These are phyloP conservation scores for Ophthalmolycus amberensis DNA, from an alignment of 2,113 vertebrate genomes.

Conservation along the genomic window DNA sequence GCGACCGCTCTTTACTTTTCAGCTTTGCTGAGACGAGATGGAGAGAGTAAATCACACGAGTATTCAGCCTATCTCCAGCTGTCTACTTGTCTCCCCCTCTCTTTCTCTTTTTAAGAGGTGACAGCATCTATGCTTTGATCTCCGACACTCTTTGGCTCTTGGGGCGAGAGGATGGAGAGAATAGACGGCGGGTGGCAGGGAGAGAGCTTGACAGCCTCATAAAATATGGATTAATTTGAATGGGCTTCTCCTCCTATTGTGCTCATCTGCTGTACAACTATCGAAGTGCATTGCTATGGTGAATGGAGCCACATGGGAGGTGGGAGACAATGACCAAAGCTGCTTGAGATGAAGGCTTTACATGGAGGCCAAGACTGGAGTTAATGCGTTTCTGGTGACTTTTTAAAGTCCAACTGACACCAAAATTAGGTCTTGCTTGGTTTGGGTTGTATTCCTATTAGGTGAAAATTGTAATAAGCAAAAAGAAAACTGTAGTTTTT, in stretches of 20 bases:
- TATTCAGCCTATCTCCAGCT: conserved; percentile 19
- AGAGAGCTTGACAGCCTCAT: conserved; percentile 56
- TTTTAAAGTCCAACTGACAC: not conserved
- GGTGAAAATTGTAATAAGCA: not conserved
- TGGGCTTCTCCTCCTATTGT: conserved; percentile 35
- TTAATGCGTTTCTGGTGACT: not conserved
- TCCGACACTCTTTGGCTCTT: conserved; percentile 27
- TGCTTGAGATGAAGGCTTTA: conserved; percentile 22
- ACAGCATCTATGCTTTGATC: conserved; percentile 62
- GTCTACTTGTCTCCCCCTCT: conserved; percentile 14
- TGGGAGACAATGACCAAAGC: conserved; percentile 23
- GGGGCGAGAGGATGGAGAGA: conserved; percentile 33
- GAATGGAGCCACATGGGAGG: not conserved
- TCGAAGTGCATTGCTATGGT: not conserved
- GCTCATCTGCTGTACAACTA: conserved; percentile 49
- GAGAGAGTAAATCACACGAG: conserved; percentile 33
- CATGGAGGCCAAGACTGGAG: conserved; percentile 3
- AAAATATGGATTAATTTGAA: conserved; percentile 68
- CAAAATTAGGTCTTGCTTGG: not conserved
- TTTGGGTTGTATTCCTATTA: not conserved
- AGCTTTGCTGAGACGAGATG: not conserved
- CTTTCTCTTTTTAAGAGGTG: conserved; percentile 26
- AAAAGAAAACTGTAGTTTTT: not conserved
- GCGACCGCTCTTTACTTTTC: not conserved
- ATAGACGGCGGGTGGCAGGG: conserved; percentile 25